Evolutionary conservation across 1,140 invertebrate genomes (phyloP), one percentile per base, ranked within the genome.

Genomic region (Conus betulinus): DNA sequence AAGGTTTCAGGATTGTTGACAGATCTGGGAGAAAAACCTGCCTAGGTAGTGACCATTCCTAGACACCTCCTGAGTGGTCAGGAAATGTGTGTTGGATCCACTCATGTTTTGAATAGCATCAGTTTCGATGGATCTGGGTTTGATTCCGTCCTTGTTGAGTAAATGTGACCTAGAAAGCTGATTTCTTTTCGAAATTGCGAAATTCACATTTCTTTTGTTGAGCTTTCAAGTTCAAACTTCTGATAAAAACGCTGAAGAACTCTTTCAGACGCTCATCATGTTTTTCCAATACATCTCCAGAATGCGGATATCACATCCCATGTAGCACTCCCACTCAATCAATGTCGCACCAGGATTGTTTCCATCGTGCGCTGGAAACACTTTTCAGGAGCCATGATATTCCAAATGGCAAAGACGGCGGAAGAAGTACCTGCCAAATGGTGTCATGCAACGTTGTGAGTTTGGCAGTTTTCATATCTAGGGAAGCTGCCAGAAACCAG

Each of bases 171-270:
- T 23, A 92, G 84, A 81, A 90, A 92, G 7, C 76, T 52, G 25
- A 93, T 85, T 17, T 76, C 53, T 53, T 55, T 86, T 76, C n/a
- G n/a, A n/a, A n/a, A n/a, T 93, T 89, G 20, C 92, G 93, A 90
- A 96, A 96, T 79, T 95, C 88, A 53, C 92, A 95, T 93, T 96
- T 96, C 81, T 93, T 84, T 7, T 94, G 90, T 51, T 96, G 96
- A 0, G 96, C 91, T 39, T 94, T 95, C 6, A 96, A 89, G 6
- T 57, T 57, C 55, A 57, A 13, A 81, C 67, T 10, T 87, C 74
- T 25, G 55, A 8, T 1, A 89, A n/a, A n/a, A 27, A 39, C 52
- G 74, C 8, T 87, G 6, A 17, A 86, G 57, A 7, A 89, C 85
- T 10, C 5, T 23, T 53, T 51, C 17, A 90, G 23, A 25, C 88